Evolutionary conservation across 2,797 vertebrate genomes (phyloP), one percentile per base, ranked within the genome.

Genomic region (Molossus molossus): DNA sequence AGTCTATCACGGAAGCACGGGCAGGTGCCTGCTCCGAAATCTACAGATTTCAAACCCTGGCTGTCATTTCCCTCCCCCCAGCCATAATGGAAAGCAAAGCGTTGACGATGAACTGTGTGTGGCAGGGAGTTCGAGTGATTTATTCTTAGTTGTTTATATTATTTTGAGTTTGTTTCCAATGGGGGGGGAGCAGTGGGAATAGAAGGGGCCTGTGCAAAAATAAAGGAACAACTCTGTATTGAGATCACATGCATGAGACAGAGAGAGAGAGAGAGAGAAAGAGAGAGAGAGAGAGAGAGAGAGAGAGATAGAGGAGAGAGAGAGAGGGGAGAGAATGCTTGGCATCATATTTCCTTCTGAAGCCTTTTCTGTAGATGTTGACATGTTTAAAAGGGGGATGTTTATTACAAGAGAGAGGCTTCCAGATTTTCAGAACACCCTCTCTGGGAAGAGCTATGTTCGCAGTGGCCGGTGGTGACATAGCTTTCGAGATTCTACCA

Each of bases 121-220:
- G 50, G 58, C 37, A 40, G 80, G 60, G 2, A 55, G 72, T 29
- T 75, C 79, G 85, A 90, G 77, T 17, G 50, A 73, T 73, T 77
- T 64, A 29, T 85, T 77, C 1, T 3, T 94, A 94, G 91, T 33
- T 90, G 21, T 33, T 97, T 96, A n/a, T 84, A 58, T 91, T 92
- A 85, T 60, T 90, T 94, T n/a, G 57, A 96, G 81, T 95, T 93
- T 18, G 57, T 73, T 97, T 96, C 88, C 40, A 92, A 37, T 53
- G 84, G 62, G 62, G 69, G 40, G 33, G 67, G n/a, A n/a, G 53
- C 3, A 37, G 1, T 83, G 45, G 93, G 95, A 97, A 72, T 7
- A 12, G 8, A 86, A 79, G 48, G 12, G 27, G 5, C 0, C 15
- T 69, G 90, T 58, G 57, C 96, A 97, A 86, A 3, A 53, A 75